phyloP scores from a whole-genome alignment of 2,888 invertebrate genomes.

The Baronia brevicornis region DNA sequence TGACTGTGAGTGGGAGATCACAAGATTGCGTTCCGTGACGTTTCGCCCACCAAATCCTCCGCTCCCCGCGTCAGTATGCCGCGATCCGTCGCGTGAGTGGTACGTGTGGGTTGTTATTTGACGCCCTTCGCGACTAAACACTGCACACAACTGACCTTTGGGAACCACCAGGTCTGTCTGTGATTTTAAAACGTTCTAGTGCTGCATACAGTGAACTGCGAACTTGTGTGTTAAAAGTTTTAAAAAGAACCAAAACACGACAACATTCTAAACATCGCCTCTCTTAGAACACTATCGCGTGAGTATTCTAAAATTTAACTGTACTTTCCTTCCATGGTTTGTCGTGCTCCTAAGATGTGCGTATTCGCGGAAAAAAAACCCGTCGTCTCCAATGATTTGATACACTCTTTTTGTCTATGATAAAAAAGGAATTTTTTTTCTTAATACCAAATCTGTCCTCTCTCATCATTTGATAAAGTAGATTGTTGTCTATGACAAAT shows the following conservation, averaged over 20 bases:
- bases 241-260: constrained; percentile 25
- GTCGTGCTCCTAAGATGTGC: constrained; percentile 39
- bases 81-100: constrained; percentile 38
- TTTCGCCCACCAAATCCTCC: constrained; percentile 26
- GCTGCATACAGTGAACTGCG: constrained; percentile 41
- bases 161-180: constrained; percentile 33
- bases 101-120: constrained; percentile 21
- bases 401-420: constrained; percentile 16
- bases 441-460: constrained; percentile 44
- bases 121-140: constrained; percentile 24
- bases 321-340: constrained; percentile 58
- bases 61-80: constrained; percentile 40
- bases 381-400: constrained; percentile 37
- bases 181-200: constrained; percentile 42
- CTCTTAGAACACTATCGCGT: constrained; percentile 41
- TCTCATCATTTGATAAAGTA: constrained; percentile 33
- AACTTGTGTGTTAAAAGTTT: constrained; percentile 37
- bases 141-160: constrained; percentile 45
- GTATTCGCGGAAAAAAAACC: constrained; percentile 60
- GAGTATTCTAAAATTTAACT: constrained; percentile 65
- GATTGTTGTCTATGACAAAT: constrained; percentile 30
- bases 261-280: constrained; percentile 39
- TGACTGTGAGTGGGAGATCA: constrained; percentile 29
- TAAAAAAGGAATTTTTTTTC: no score
- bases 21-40: constrained; percentile 33